Evolutionary conservation across 2,797 vertebrate species (phyloP).

Genomic region (Dromococcyx pavoninus): DNA sequence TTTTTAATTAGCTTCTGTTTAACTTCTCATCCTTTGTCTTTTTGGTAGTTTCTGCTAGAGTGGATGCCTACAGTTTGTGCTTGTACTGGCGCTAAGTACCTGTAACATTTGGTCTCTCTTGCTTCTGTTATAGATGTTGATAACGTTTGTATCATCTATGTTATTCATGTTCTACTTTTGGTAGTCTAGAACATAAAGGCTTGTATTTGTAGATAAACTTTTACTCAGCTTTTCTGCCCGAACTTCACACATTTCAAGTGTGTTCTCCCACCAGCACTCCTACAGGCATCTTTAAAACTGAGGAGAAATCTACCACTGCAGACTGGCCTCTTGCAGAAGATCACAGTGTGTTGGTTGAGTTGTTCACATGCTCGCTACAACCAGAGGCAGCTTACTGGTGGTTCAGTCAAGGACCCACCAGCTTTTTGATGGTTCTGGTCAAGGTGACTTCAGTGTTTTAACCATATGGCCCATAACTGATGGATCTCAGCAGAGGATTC

Average conservation of each 20-base stretch:
- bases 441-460: not conserved
- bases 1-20: not conserved
- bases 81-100: not conserved
- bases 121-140: not conserved
- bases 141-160: fast-evolving
- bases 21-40: not conserved
- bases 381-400: not conserved
- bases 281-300: no score
- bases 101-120: not conserved
- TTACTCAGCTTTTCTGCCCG: not conserved
- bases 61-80: not conserved
- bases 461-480: not conserved
- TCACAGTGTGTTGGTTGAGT: not conserved
- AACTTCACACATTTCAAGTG: fast-evolving
- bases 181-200: not conserved
- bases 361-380: not conserved
- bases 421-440: not conserved
- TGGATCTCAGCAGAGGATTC: not conserved
- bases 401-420: not conserved
- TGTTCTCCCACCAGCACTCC: not conserved
- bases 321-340: not conserved
- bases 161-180: not conserved
- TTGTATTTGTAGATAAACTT: not conserved
- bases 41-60: not conserved
- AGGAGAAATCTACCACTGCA: not conserved